These are phyloP conservation scores for Paguma larvata DNA, from an alignment of 2,797 vertebrate species.

Conservation along the genomic window DNA sequence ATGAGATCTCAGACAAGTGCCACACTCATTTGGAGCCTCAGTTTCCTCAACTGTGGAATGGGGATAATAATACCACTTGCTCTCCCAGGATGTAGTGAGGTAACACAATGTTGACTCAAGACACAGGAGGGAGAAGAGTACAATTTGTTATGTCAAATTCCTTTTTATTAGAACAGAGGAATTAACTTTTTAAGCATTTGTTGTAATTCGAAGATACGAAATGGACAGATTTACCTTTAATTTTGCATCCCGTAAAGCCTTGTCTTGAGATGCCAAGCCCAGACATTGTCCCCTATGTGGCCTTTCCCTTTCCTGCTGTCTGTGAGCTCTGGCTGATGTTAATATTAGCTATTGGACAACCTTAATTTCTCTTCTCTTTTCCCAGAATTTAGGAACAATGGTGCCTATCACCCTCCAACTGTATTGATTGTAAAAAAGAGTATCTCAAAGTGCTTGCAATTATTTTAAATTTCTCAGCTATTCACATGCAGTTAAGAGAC, in stretches of 20 bases:
- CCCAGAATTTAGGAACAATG: not conserved
- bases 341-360: not conserved
- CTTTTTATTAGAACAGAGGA: not conserved
- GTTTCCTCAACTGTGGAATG: not conserved
- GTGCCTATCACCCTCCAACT: not conserved
- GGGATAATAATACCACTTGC: not conserved
- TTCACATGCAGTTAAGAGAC: not conserved
- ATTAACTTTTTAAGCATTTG: not conserved
- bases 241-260: not conserved
- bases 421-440: not conserved
- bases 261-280: not conserved
- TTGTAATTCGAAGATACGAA: not conserved
- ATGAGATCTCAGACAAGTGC: not conserved
- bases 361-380: not conserved
- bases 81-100: not conserved
- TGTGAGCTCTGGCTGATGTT: not conserved
- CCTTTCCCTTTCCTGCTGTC: not conserved
- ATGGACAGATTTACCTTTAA: not conserved
- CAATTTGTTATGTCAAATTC: not conserved
- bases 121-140: not conserved
- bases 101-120: not conserved
- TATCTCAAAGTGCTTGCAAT: not conserved
- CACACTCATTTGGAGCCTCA: not conserved
- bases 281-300: not conserved
- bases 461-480: not conserved